Base-by-base conservation (phyloP, 2,113 vertebrate genomes). In the Lagopus muta region DNA sequence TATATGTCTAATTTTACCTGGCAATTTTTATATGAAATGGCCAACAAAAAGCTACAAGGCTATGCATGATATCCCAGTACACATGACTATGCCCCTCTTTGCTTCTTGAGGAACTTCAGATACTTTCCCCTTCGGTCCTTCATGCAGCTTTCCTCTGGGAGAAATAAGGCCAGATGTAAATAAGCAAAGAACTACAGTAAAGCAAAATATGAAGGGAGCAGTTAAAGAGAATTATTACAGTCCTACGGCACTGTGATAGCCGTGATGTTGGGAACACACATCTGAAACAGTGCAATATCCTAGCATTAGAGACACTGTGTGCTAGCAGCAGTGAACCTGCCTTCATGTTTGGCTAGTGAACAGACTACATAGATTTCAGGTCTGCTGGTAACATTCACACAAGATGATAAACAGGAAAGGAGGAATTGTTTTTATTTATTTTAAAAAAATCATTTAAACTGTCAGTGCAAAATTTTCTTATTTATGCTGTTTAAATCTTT, bases 301-400 rank as follows among this genome's bases (percentile, higher is more conserved):
- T 71, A 55, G 80, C 86, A 92, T 48, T 16, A 90, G 60, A 90
- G 69, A 22, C 16, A 58, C n/a, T 81, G 6, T 30, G 40, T 48
- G 27, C n/a, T 83, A 83, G 73, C 70, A 78, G 83, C 77, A 88
- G 65, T 42, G 83, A 90, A 43, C 47, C 70, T 77, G 34, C 22
- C 65, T 90, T 92, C 60, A 13, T 70, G 54, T 73, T 92, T 90
- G 76, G 80, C 86, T 93, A 90, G 92, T 20, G 47, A 93, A 84
- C 28, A 81, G 18, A 75, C 7, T 7, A 81, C 36, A 77, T 83
- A 83, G 76, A 76, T 74, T 92, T 90, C 42, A 86, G 80, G 50
- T 83, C 89, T 92, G 89, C 28, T 96, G 81, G 83, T 93, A 86
- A 77, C 73, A 86, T 93, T 94, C 86, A 77, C 38, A 58, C 27